These are phyloP conservation scores for Alexandromys fortis DNA, from an alignment of 2,113 vertebrate species.

Conservation along the genomic window DNA sequence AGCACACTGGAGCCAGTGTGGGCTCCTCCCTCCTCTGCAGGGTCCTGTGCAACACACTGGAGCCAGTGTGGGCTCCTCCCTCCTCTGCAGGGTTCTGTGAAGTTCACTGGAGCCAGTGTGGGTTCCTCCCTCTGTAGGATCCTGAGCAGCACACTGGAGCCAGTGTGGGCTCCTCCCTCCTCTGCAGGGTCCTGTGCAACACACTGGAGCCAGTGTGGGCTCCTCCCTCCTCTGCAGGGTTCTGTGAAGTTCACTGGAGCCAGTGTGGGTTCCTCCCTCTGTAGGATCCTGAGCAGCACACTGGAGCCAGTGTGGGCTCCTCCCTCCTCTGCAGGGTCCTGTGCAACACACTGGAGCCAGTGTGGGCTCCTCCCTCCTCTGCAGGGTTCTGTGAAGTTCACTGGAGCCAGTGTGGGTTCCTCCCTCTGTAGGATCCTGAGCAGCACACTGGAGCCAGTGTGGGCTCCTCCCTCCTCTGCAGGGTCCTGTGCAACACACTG, in stretches of 20 bases:
- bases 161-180: rapidly evolving
- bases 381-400: too few relatives aligned
- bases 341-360: neutral
- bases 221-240: too few relatives aligned
- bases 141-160: neutral
- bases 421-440: too few relatives aligned
- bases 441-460: neutral
- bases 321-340: too few relatives aligned
- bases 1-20: neutral
- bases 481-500: too few relatives aligned
- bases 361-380: rapidly evolving
- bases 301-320: rapidly evolving
- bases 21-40: rapidly evolving
- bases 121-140: rapidly evolving
- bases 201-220: rapidly evolving
- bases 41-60: too few relatives aligned
- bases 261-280: rapidly evolving
- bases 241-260: neutral
- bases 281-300: too few relatives aligned
- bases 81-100: too few relatives aligned
- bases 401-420: rapidly evolving
- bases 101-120: neutral
- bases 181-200: too few relatives aligned
- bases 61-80: rapidly evolving
- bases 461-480: rapidly evolving